A percentile compares a stretch with the other conserved stretches of the same genome.
phyloP scores from a whole-genome alignment of 2,888 invertebrate species.

The Lordiphosa andalusiaca region DNA sequence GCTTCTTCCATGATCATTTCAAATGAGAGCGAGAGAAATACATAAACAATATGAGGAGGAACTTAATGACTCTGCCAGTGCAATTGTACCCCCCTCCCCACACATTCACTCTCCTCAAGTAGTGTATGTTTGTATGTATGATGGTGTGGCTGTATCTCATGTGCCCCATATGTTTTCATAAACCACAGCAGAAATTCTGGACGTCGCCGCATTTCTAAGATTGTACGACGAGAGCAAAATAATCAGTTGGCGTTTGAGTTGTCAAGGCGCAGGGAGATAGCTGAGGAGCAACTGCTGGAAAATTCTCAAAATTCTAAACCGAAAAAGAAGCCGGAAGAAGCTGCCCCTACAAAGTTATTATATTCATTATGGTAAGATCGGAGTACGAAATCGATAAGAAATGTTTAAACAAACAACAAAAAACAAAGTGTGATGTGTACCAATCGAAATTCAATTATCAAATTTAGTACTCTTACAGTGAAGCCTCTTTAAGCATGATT shows the following conservation, averaged over 20 bases:
- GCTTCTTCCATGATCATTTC: background rate
- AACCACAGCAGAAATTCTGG: constrained; percentile 57
- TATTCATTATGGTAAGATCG: constrained; percentile 5
- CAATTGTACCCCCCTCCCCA: constrained; percentile 53
- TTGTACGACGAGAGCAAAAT: constrained; percentile 40
- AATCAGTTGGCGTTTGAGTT: constrained; percentile 47
- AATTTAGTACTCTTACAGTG: too few relatives aligned
- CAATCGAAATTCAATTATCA: constrained; percentile 25
- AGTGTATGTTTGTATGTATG: background rate
- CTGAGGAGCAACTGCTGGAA: constrained; percentile 16
- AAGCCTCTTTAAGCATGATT: too few relatives aligned
- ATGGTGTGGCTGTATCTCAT: constrained; percentile 34
- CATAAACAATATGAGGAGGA: constrained; percentile 9
- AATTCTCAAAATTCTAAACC: background rate
- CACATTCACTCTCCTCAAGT: constrained; percentile 12
- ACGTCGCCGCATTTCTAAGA: constrained; percentile 52
- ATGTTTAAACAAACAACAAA: constrained; percentile 6
- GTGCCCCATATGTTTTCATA: constrained; percentile 62
- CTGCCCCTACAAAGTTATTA: too few relatives aligned
- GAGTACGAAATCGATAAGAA: constrained; percentile 42
- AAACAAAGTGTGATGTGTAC: constrained; percentile 57
- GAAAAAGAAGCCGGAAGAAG: background rate
- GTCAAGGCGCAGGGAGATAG: constrained; percentile 21
- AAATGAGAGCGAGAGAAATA: constrained; percentile 20
- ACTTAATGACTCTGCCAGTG: constrained; percentile 38